Conservation (phyloP, 2,888 invertebrate species). For the Parasteatoda lunata region DNA sequence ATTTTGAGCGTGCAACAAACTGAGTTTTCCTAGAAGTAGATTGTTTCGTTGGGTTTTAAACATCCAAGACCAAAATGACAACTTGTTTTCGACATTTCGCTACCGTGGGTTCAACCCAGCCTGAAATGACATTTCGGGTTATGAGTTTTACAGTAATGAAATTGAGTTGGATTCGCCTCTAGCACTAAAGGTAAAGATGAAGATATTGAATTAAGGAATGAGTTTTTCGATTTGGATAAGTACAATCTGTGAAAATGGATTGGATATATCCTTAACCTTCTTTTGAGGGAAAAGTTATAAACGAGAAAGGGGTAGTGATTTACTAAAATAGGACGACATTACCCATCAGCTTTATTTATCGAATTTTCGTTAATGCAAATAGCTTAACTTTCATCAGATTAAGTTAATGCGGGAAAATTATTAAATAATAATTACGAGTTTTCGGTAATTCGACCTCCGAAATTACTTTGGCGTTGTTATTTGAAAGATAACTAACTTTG, state of each 20-base stretch:
- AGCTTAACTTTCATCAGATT: constrained; percentile 42
- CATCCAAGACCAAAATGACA: constrained; percentile 30
- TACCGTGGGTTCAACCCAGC: constrained; percentile 12
- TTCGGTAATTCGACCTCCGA: background rate
- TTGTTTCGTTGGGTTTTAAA: constrained; percentile 52
- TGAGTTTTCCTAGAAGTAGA: constrained; percentile 54
- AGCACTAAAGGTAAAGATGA: background rate
- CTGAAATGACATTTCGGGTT: constrained; percentile 52
- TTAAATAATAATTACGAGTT: constrained; percentile 3
- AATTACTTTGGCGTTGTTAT: background rate
- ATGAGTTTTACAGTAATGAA: constrained; percentile 54
- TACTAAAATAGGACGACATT: constrained; percentile 8
- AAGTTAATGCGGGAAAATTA: constrained; percentile 34
- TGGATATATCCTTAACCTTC: background rate
- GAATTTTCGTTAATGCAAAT: constrained; percentile 46
- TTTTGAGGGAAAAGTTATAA: constrained; percentile 19
- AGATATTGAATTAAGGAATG: constrained; percentile 50
- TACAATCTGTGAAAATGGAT: too few species aligned
- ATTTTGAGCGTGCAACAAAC: constrained; percentile 55
- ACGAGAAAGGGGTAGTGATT: constrained; percentile 20
- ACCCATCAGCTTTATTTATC: constrained; percentile 38
- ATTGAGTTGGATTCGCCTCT: constrained; percentile 17
- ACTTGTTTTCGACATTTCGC: constrained; percentile 25
- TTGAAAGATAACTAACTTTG: background rate
- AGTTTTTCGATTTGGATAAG: background rate